These are phyloP conservation scores for Deilephila porcellus DNA, from an alignment of 2,888 invertebrate species.

Conservation along the genomic window DNA sequence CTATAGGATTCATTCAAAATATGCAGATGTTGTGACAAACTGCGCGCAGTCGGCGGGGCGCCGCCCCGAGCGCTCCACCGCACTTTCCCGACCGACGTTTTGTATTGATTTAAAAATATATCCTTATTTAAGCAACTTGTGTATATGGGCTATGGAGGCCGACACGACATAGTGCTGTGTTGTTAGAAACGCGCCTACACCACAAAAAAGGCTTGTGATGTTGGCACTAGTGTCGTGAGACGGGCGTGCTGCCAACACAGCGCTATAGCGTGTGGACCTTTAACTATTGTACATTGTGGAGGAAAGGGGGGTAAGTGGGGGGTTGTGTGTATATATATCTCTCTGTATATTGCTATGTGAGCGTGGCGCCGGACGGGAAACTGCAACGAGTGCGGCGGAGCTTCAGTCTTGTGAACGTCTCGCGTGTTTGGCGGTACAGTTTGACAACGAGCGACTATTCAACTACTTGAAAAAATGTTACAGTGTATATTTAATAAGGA, in stretches of 20 bases:
- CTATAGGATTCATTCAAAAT: constrained; percentile 26
- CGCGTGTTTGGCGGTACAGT: constrained; percentile 33
- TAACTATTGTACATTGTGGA: background rate
- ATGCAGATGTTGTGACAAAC: constrained; percentile 51
- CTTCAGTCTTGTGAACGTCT: constrained; percentile 74
- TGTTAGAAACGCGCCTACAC: constrained; percentile 34
- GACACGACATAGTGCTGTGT: constrained; percentile 61
- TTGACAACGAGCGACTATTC: constrained; percentile 7
- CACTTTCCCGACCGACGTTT: constrained; percentile 55
- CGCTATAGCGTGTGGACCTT: constrained; percentile 4
- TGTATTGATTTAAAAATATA: constrained; percentile 68
- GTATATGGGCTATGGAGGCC: constrained; percentile 77
- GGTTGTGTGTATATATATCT: constrained; percentile 72
- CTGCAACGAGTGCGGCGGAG: constrained; percentile 52
- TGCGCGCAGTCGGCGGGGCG: constrained; percentile 41
- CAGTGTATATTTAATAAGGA: background rate
- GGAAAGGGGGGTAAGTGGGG: constrained; percentile 51
- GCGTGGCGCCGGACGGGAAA: constrained; percentile 64
- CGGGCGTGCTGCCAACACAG: constrained; percentile 17
- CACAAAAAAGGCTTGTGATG: constrained; percentile 1
- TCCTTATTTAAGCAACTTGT: constrained; percentile 71
- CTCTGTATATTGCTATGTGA: constrained; percentile 71
- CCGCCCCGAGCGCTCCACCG: constrained; percentile 44
- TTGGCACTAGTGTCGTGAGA: background rate
- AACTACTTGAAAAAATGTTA: background rate